Evolutionary conservation across 64 coral and sea anemone species (phyloP).

Genomic region (Pachyseris speciosa): DNA sequence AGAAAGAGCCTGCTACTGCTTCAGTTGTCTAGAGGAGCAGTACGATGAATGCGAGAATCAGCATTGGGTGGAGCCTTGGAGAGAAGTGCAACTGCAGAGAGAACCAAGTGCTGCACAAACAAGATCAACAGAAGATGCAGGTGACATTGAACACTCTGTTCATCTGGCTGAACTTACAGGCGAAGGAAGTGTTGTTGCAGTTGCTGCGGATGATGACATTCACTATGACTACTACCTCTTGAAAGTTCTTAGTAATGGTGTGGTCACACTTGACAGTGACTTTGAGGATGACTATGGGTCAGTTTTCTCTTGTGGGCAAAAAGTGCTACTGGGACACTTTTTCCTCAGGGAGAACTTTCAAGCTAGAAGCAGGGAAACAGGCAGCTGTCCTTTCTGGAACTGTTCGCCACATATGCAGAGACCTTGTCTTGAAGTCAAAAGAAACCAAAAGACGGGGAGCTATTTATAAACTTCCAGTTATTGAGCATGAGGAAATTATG

Average conservation of each 20-base stretch:
- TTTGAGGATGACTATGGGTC: conserved; percentile 35
- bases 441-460: conserved; percentile 25
- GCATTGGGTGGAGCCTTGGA: conserved; percentile 27
- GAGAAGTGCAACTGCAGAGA: neutral
- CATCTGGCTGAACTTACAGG: conserved; percentile 16
- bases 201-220: too few relatives aligned
- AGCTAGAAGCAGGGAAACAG: neutral
- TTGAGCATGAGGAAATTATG: conserved; percentile 32
- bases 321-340: conserved; percentile 17
- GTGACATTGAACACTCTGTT: neutral
- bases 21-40: neutral
- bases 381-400: conserved; percentile 6
- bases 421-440: conserved; percentile 29
- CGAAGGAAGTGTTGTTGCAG: too few relatives aligned
- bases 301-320: conserved; percentile 22
- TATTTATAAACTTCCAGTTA: conserved; percentile 9
- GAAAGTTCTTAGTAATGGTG: conserved; percentile 23
- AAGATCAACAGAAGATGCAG: conserved; percentile 6
- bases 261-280: neutral
- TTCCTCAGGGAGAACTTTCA: conserved; percentile 14
- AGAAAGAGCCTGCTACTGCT: neutral
- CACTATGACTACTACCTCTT: conserved; percentile 44
- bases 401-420: conserved; percentile 4
- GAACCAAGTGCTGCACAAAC: neutral
- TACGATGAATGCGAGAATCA: conserved; percentile 4